phyloP scores from a whole-genome alignment of 2,113 vertebrate species.

The Lasiurus cinereus region DNA sequence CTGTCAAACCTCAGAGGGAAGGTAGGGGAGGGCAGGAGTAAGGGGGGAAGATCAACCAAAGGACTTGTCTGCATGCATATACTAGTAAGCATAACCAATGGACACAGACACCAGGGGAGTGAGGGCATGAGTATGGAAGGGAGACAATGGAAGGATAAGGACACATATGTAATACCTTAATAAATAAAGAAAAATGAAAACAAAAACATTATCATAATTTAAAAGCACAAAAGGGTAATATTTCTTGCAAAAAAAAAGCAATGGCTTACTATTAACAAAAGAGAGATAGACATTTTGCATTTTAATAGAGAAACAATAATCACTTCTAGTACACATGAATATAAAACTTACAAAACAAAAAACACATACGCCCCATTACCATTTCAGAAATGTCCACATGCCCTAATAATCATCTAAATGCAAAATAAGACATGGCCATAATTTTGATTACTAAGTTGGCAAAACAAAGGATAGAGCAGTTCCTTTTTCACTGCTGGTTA shows the following conservation, averaged over 20 bases:
- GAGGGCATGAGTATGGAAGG: too few relatives aligned
- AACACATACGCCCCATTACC: not conserved
- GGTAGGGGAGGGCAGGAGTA: too few relatives aligned
- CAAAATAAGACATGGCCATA: not conserved
- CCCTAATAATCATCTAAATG: constrained; percentile 9
- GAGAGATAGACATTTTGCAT: not conserved
- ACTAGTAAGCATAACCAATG: too few relatives aligned
- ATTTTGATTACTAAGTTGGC: not conserved
- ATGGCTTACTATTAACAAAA: not conserved
- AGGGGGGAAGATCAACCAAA: too few relatives aligned
- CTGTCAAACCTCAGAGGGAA: too few relatives aligned
- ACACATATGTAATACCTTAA: too few relatives aligned
- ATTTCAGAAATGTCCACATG: not conserved
- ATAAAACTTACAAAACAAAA: constrained; percentile 34
- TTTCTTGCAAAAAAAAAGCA: constrained; percentile 42
- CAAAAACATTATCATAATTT: constrained; percentile 20
- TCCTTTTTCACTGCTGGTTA: not conserved
- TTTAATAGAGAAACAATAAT: constrained; percentile 54
- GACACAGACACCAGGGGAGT: too few relatives aligned
- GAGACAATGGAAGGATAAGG: too few relatives aligned
- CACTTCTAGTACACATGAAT: not conserved
- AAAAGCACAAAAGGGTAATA: constrained; percentile 24
- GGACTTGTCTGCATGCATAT: too few relatives aligned
- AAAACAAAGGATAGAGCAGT: not conserved
- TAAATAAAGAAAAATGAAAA: too few relatives aligned